Percentiles rank a stretch among this genome's conserved stretches.
Evolutionary conservation across 2,888 invertebrate species (phyloP).

Genomic region (Bembecia ichneumoniformis): DNA sequence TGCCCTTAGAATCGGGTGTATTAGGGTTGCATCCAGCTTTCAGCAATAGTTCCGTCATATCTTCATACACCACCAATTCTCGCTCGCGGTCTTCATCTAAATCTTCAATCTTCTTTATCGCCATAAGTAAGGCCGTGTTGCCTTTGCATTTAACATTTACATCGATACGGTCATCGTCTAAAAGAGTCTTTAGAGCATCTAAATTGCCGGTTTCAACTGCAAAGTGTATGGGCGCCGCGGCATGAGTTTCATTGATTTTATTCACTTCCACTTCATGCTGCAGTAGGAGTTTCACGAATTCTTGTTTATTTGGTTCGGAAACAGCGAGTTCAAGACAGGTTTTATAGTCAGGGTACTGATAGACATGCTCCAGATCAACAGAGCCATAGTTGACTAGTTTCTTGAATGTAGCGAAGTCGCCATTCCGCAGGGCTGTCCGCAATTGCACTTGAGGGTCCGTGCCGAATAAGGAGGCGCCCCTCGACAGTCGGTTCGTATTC

Average conservation of each 20-base stretch:
- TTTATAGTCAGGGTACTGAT: constrained; percentile 71
- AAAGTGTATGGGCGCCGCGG: constrained; percentile 77
- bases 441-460: constrained; percentile 63
- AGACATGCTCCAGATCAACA: constrained; percentile 68
- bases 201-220: constrained; percentile 71
- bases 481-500: constrained; percentile 47
- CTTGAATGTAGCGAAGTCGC: constrained; percentile 65
- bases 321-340: constrained; percentile 75
- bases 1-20: constrained; percentile 64
- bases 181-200: constrained; percentile 53
- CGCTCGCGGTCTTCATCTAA: constrained; percentile 59
- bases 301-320: constrained; percentile 54
- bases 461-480: constrained; percentile 59
- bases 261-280: constrained; percentile 75
- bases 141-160: constrained; percentile 65
- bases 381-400: constrained; percentile 58
- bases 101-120: constrained; percentile 63
- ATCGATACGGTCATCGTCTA: constrained; percentile 61
- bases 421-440: constrained; percentile 63
- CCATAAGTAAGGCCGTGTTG: constrained; percentile 65
- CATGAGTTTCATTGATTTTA: constrained; percentile 65
- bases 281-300: constrained; percentile 72
- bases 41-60: constrained; percentile 68
- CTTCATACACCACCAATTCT: constrained; percentile 49
- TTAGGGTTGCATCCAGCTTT: constrained; percentile 70